A percentile compares a stretch with the other conserved stretches of the same genome.
Evolutionary conservation across 2,113 vertebrate genomes (phyloP).

Genomic region (Chionis minor): DNA sequence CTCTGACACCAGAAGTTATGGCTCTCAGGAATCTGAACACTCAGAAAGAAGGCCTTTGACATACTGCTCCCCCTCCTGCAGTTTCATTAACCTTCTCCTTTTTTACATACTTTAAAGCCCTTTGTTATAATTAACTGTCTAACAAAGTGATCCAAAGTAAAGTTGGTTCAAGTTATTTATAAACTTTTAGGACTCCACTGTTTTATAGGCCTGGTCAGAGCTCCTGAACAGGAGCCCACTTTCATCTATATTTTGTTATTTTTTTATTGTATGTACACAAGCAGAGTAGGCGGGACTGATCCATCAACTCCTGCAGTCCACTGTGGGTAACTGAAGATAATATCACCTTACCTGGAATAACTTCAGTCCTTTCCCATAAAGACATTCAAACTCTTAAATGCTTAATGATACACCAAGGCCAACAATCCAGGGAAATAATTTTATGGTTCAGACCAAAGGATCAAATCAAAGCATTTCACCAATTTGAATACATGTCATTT

Average conservation of each 20-base stretch:
- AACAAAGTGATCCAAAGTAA: background rate
- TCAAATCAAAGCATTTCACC: background rate
- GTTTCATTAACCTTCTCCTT: background rate
- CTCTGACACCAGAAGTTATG: background rate
- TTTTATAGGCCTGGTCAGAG: background rate
- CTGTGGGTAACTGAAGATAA: background rate
- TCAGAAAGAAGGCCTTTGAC: background rate
- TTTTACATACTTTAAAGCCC: background rate
- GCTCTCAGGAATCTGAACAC: background rate
- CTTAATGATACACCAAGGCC: background rate
- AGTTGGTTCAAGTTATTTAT: conserved; percentile 8
- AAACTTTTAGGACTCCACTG: conserved; percentile 13
- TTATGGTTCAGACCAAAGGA: background rate
- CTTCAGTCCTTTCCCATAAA: background rate
- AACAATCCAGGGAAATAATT: background rate
- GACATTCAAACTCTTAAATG: background rate
- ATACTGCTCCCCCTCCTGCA: background rate
- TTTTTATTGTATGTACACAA: conserved; percentile 51
- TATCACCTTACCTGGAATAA: background rate
- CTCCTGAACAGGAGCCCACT: background rate
- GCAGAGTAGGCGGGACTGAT: background rate
- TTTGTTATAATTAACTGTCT: conserved; percentile 9
- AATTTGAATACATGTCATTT: background rate
- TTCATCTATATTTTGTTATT: background rate
- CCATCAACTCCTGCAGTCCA: background rate